These are phyloP conservation scores for Tretioscincus oriximinensis DNA, from an alignment of 2,113 vertebrate genomes.

Conservation along the genomic window DNA sequence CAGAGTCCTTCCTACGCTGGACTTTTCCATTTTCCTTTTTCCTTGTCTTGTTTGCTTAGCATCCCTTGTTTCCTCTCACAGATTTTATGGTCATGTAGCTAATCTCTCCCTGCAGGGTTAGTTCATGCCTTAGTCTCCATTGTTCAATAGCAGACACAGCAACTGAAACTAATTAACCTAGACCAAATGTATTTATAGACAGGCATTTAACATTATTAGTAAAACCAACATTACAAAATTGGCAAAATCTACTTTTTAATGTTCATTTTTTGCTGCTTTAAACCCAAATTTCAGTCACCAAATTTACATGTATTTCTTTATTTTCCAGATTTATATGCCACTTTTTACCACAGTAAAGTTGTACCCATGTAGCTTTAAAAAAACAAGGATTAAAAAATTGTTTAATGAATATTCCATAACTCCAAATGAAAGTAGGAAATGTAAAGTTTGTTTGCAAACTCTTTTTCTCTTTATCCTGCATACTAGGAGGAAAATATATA, in stretches of 20 bases:
- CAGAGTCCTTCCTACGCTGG: conserved; percentile 2
- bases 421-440: not conserved
- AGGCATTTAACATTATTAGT: conserved; percentile 52
- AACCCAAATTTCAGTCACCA: conserved; percentile 34
- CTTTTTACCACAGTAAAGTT: no score
- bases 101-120: conserved; percentile 16
- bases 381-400: no score
- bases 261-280: conserved; percentile 41
- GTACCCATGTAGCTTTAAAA: no score
- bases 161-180: conserved; percentile 47
- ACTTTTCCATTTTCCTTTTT: conserved; percentile 30
- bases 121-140: conserved; percentile 13
- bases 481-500: not conserved
- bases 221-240: conserved; percentile 49
- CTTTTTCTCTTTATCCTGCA: not conserved
- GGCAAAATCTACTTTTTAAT: conserved; percentile 41
- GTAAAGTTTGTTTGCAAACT: not conserved
- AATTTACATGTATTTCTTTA: not conserved
- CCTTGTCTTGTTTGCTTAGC: conserved; percentile 32
- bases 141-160: conserved; percentile 43
- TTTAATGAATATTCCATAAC: not conserved
- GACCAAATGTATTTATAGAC: conserved; percentile 57
- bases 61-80: conserved; percentile 11
- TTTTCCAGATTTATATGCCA: no score
- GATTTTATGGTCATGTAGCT: conserved; percentile 26